Evolutionary conservation across 2,113 vertebrate genomes (phyloP), one percentile per base, ranked within the genome.

Genomic region (Ammodytes marinus): DNA sequence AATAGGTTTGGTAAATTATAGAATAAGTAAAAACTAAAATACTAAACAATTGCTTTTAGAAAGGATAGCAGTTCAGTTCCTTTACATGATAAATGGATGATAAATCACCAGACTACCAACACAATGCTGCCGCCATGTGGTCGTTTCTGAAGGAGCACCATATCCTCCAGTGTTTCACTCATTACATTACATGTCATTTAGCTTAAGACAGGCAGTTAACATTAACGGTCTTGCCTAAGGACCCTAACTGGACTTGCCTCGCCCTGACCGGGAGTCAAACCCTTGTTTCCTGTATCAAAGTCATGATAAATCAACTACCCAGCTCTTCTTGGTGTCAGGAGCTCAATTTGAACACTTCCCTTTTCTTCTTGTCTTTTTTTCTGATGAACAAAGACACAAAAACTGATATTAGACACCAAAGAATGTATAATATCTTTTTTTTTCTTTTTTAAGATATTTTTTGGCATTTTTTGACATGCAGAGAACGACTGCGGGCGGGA

Each of bases 41-140:
- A 70, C 37, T 45, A 4, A 46, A 13, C 19, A 8, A 27, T 9
- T 19, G 9, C 37, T 50, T 72, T 58, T 9, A 67, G 8, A 43
- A 49, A 46, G 15, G 1, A 57, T 1, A 39, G 3, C 1, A 49
- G 39, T 27, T 27, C 27, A 27, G 8, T 15, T 46, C 12, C 2
- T 27, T 11, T 35, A 19, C 8, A 54, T 40, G 8, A 46, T 27
- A 15, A 39, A 47, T 4, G 1, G 11, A 13, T 39, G 3, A 1
- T 19, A 11, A 0, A 60, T 43, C 45, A n/a, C 2, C 6, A 0
- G 0, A 14, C 4, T 49, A 8, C 1, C 57, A 3, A 73, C 17
- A 58, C 82, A 17, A 74, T 59, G 76, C 70, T 79, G 85, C 83
- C 89, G 66, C 58, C 89, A 35, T 37, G 73, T 80, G 91, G 83